Evolutionary conservation across 2,888 invertebrate species (phyloP).

Genomic region (Dryobotodes eremita): DNA sequence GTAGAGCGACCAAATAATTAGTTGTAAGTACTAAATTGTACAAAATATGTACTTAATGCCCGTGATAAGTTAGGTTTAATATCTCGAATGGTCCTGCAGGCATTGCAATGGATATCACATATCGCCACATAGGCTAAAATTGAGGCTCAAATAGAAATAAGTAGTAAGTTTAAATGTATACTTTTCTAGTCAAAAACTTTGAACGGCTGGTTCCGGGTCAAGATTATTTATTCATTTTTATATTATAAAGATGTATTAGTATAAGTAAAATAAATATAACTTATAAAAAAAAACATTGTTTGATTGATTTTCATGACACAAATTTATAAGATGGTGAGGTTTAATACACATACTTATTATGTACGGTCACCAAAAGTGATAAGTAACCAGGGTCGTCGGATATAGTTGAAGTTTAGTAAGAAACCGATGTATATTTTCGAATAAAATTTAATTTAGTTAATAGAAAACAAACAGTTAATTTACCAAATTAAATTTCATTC

Average conservation of each 20-base stretch:
- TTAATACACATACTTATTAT: not conserved
- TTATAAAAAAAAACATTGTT: not conserved
- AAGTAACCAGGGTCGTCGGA: too few relatives aligned
- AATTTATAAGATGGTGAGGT: too few relatives aligned
- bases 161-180: slow-evolving; percentile 31
- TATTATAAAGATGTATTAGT: slow-evolving; percentile 30
- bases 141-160: slow-evolving; percentile 40
- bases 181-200: slow-evolving; percentile 50
- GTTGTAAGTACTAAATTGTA: slow-evolving; percentile 29
- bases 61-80: slow-evolving; percentile 35
- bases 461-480: too few relatives aligned
- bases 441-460: too few relatives aligned
- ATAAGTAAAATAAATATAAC: slow-evolving; percentile 15
- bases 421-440: too few relatives aligned
- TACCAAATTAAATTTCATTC: too few relatives aligned
- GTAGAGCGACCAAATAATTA: slow-evolving; percentile 10
- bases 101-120: slow-evolving; percentile 9
- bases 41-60: slow-evolving; percentile 40
- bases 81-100: not conserved
- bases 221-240: slow-evolving; percentile 2
- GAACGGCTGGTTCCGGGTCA: slow-evolving; percentile 53
- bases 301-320: slow-evolving; percentile 3
- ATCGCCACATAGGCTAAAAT: not conserved
- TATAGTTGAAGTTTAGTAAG: too few relatives aligned
- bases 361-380: too few relatives aligned